Base-by-base conservation (phyloP, 2,888 invertebrate genomes). In the Scaptomyza reducta region DNA sequence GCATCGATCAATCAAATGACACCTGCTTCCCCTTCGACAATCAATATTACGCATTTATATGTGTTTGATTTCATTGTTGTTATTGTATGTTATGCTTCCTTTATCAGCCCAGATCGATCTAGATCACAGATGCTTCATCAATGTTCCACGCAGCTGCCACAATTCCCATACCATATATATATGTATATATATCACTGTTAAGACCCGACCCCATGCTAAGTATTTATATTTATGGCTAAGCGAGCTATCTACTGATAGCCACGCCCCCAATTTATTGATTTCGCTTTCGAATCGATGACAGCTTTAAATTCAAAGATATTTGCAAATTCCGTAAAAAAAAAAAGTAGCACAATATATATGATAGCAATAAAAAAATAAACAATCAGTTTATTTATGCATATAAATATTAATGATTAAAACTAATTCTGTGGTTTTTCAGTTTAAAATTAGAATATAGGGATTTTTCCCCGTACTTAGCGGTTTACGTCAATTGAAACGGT, bases 1-100 rank as follows among this genome's bases (percentile, higher is more conserved):
- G 27, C 61, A 62, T 47, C 33, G 42, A 47, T 61, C 61, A 61
- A 42, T n/a, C 40, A 33, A 13, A 6, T 61, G 61, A n/a, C 45
- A 60, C 29, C 10, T 11, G 51, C 13, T 6, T 18, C 6, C 41
- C 51, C 10, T 16, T 44, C 3, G 14, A 3, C 13, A 44, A 35
- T 18, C 14, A 10, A 10, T 13, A 18, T 16, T 27, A 16, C 31
- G 38, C 16, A 53, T 6, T 18, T 29, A 16, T 14, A 22, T 41
- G 5, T 29, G n/a, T 33, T 33, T n/a, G n/a, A n/a, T n/a, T n/a
- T n/a, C n/a, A n/a, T n/a, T n/a, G n/a, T n/a, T n/a, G n/a, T n/a
- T n/a, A n/a, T n/a, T n/a, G n/a, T n/a, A n/a, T 29, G n/a, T 33
- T 33, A 11, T 9, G 13, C 1, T 31, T 11, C 10, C n/a, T 16